Evolutionary conservation across 2,797 vertebrate genomes (phyloP), one percentile per base, ranked within the genome.

Genomic region (Gadopsis bispinosus): DNA sequence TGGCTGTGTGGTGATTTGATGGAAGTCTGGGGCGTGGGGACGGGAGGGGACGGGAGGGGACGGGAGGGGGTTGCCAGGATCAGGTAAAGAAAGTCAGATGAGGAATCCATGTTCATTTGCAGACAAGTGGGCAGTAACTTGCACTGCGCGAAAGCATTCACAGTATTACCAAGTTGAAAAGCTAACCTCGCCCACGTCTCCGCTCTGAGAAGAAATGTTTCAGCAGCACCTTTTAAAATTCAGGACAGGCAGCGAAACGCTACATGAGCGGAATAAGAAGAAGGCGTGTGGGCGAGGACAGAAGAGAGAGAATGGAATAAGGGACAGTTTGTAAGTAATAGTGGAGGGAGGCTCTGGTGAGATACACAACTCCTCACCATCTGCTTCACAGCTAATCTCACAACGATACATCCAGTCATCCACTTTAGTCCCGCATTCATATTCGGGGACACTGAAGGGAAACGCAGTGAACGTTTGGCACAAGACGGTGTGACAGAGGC

Each of bases 161-260:
- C 19, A 73, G 45, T 26, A 10, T 33, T 58, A 31, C 17, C 14
- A 51, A 55, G 50, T 62, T 8, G 37, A 69, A 75, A 69, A 53
- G 22, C 0, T 29, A 20, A 45, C 47, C 35, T 66, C 31, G 63
- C 3, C 17, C 22, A 39, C 37, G 6, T 14, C 35, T 59, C 47
- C 48, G 62, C 63, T 60, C 17, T 48, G 48, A 65, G 58, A 61
- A 50, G 39, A 72, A 78, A 72, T 54, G 19, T 47, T 59, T 35
- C 69, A 65, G 59, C 26, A 7, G 26, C 65, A 29, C 37, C 20
- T n/a, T n/a, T 87, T 86, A 45, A 75, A 64, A 84, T 80, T 87
- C 83, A 82, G 61, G 60, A 73, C 59, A 69, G 53, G 51, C 39
- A 48, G 53, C n/a, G n/a, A 10, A 59, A 47, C 48, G 62, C 37